Evolutionary conservation across 2,113 vertebrate genomes (phyloP), one percentile per base, ranked within the genome.

Genomic region (Empidonax alnorum): DNA sequence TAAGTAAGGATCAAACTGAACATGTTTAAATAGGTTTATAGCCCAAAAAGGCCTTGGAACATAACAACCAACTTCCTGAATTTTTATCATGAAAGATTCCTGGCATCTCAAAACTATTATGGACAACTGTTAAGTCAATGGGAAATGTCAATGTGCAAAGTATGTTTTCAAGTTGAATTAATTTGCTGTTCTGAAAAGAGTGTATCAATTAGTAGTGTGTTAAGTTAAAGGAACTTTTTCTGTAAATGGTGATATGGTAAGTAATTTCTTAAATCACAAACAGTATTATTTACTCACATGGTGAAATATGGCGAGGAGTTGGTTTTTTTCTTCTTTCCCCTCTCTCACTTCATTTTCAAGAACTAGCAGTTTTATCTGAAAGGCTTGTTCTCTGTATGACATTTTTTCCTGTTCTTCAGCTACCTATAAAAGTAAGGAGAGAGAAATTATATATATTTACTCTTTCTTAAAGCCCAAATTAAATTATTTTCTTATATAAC

Each of bases 301-400:
- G 49, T 96, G 90, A 63, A 98, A 88, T 63, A 76, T 73, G 69
- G 28, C 94, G 74, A 97, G 94, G 81, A 99, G 97, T 49, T 98
- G 92, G 8, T 97, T 98, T 84, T 98, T 98, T 81, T 99, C 98
- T 59, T 98, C 98, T 30, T 98, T 98, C 68, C 76, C 94, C 88
- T 97, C 95, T 93, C 94, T 98, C 90, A 98, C 98, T 95, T 99
- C 98, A 30, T 96, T 95, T 97, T 99, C 98, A 89, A 99, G 98
- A 91, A 97, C 89, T 52, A 98, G 76, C 93, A 99, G 96, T 97
- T 98, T 98, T 79, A 81, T 88, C 95, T 98, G 98, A 84, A 99
- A 98, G 41, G 81, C 91, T 47, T 93, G 97, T 50, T 99, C 98
- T 96, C 90, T 98, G 56, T 96, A 93, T 27, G 81, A 92, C 7